These are phyloP conservation scores for Ictalurus punctatus DNA, from an alignment of 2,113 vertebrate species.

Conservation along the genomic window DNA sequence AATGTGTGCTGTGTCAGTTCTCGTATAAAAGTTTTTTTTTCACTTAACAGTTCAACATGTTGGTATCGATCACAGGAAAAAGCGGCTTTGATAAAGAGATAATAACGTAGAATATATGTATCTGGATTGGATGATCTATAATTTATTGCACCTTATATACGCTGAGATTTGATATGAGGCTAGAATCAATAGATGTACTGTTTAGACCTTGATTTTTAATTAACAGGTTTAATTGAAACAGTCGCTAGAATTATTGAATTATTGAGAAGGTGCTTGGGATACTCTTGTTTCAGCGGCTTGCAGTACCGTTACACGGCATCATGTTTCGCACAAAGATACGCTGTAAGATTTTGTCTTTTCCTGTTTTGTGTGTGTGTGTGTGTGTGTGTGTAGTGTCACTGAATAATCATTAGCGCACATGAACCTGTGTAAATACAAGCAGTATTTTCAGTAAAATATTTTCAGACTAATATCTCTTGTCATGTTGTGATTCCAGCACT, in stretches of 20 bases:
- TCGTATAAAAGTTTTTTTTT: not conserved
- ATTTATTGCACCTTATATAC: conserved; percentile 17
- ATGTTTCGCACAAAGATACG: not conserved
- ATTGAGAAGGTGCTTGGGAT: not conserved
- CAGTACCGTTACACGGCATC: not conserved
- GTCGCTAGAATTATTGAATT: not conserved
- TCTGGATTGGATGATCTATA: not conserved
- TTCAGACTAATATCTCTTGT: conserved; percentile 26
- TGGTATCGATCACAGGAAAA: not conserved
- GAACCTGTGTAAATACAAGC: conserved; percentile 64
- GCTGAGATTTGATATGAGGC: not conserved
- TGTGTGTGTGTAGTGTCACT: not conserved
- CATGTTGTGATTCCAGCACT: not conserved
- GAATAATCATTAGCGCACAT: conserved; percentile 21
- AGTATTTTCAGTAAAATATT: conserved; percentile 69
- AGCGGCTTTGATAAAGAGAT: not conserved
- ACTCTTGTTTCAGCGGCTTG: not conserved
- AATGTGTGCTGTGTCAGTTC: not conserved
- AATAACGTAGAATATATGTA: not conserved
- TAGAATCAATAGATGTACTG: conserved; percentile 30
- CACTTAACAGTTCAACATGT: not conserved
- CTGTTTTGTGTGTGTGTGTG: not conserved
- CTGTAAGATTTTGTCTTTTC: not conserved
- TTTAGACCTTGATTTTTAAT: conserved; percentile 12
- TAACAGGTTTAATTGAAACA: conserved; percentile 32